A percentile compares a stretch with the other conserved stretches of the same genome.
These are phyloP conservation scores for Cephus pygmeus DNA, from an alignment of 2,888 invertebrate genomes.

Conservation along the genomic window DNA sequence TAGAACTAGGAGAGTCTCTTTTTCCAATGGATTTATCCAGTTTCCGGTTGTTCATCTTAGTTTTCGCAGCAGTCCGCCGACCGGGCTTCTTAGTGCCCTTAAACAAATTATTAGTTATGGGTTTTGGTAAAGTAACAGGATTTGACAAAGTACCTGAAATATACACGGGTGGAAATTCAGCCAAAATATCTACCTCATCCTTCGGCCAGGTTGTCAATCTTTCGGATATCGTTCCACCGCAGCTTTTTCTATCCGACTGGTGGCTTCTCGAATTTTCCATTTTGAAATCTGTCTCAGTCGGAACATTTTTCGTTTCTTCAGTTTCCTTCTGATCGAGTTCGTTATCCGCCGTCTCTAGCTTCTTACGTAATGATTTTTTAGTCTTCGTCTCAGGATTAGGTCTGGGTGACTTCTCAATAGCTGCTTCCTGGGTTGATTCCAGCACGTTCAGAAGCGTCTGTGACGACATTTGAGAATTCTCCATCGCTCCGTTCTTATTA, in stretches of 20 bases:
- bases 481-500: constrained; percentile 24
- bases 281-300: neutral
- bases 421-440: constrained; percentile 33
- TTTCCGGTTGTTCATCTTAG: neutral
- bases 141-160: constrained; percentile 45
- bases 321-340: constrained; percentile 27
- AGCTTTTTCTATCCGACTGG: neutral
- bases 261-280: neutral
- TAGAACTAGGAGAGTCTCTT: neutral
- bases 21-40: neutral
- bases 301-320: neutral
- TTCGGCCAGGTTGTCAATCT: neutral
- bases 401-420: neutral
- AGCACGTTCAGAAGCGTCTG: constrained; percentile 49
- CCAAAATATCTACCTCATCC: constrained; percentile 44
- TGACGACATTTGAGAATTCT: constrained; percentile 44
- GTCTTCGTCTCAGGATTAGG: neutral
- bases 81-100: neutral
- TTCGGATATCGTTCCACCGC: neutral
- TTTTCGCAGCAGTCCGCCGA: neutral
- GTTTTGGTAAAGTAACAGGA: constrained; percentile 18
- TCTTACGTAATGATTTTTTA: neutral
- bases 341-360: neutral
- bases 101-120: neutral
- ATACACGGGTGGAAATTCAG: constrained; percentile 46